phyloP scores from a whole-genome alignment of 2,797 vertebrate species.

The Ibycter americanus region DNA sequence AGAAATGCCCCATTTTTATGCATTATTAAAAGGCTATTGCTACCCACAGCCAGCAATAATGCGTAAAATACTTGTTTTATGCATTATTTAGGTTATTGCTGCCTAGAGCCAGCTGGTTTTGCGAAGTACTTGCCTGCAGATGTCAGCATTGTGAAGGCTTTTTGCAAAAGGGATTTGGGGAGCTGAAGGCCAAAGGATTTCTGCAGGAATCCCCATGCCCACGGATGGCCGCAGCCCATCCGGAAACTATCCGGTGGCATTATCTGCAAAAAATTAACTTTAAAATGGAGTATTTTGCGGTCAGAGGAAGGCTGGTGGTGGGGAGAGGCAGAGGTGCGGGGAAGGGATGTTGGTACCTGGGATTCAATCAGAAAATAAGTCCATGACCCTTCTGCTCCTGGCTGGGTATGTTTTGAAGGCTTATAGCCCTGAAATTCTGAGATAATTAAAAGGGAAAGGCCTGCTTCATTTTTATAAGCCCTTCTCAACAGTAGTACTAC shows the following conservation, averaged over 20 bases:
- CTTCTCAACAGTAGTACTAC: neutral
- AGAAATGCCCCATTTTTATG: neutral
- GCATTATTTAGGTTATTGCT: neutral
- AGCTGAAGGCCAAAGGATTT: neutral
- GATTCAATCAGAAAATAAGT: neutral
- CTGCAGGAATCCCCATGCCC: neutral
- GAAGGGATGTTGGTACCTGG: neutral
- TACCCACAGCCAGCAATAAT: neutral
- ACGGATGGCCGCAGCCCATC: neutral
- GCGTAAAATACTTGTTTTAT: neutral
- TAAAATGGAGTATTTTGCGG: neutral
- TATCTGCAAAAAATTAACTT: neutral
- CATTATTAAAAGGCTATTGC: neutral
- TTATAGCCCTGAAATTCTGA: neutral
- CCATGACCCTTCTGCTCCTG: rapidly evolving
- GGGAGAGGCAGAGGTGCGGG: neutral
- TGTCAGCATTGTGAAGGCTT: neutral
- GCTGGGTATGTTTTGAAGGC: neutral
- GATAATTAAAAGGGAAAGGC: neutral
- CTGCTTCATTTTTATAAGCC: neutral
- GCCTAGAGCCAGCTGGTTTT: neutral
- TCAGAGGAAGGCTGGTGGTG: neutral
- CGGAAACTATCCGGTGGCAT: rapidly evolving
- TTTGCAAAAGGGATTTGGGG: neutral
- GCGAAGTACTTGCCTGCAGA: neutral